Percentiles rank a stretch among this genome's conserved stretches.
These are phyloP conservation scores for Eclectus roratus DNA, from an alignment of 2,113 vertebrate genomes.

Conservation along the genomic window DNA sequence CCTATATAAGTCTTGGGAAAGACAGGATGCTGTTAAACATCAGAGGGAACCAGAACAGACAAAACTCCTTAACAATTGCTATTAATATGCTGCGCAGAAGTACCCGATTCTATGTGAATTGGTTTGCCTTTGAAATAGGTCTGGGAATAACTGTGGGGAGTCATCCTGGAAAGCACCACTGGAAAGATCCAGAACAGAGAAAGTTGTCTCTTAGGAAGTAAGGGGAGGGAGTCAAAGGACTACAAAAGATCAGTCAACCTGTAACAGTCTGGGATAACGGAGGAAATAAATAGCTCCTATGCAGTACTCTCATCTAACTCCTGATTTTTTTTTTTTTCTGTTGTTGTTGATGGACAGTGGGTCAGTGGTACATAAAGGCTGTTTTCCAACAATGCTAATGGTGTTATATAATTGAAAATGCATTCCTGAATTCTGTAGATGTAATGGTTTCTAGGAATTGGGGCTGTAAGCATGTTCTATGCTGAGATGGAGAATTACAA, in stretches of 20 bases:
- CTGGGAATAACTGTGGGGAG: slow-evolving; percentile 4
- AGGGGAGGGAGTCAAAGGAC: background rate
- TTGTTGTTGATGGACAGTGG: background rate
- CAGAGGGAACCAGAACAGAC: background rate
- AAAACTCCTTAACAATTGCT: background rate
- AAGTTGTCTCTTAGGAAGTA: background rate
- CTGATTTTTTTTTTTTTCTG: background rate
- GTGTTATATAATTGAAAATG: background rate
- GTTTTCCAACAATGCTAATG: background rate
- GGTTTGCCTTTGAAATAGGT: background rate
- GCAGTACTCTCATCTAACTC: rapidly evolving
- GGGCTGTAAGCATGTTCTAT: background rate
- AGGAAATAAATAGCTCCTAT: background rate
- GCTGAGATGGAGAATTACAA: background rate
- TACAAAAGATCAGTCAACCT: background rate
- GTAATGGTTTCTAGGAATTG: background rate
- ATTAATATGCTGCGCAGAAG: background rate
- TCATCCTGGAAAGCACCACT: background rate
- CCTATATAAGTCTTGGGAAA: background rate
- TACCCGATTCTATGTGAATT: background rate
- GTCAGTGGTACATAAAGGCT: background rate
- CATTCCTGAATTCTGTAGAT: background rate
- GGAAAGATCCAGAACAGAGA: background rate
- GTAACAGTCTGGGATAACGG: background rate
- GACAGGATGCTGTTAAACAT: background rate